Conservation (phyloP, 1,140 invertebrate genomes). For the Hypothenemus hampei region DNA sequence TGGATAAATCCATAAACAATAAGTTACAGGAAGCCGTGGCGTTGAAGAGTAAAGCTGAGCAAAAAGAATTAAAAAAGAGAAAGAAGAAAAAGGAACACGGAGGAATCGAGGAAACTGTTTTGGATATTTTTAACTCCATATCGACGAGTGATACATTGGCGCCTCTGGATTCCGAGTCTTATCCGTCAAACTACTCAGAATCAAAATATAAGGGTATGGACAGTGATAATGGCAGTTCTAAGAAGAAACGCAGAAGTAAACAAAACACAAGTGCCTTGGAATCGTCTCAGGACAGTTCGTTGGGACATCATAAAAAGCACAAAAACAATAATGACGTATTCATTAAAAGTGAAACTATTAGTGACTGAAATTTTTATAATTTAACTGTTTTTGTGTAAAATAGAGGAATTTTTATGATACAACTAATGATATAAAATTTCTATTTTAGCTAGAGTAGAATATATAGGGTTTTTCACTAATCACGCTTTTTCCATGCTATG, state of each 20-base stretch:
- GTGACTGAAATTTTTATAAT: no score
- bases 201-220: neutral
- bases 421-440: no score
- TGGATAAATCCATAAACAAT: conserved; percentile 22
- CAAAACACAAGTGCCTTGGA: neutral
- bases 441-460: no score
- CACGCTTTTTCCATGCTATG: neutral
- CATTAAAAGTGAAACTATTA: no score
- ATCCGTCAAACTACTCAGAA: neutral
- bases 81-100: neutral
- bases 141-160: neutral
- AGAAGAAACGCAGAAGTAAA: neutral
- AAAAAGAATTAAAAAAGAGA: conserved; percentile 12
- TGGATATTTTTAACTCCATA: conserved; percentile 11
- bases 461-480: neutral
- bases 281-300: neutral
- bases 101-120: conserved; percentile 2
- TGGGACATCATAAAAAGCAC: neutral
- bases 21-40: conserved; percentile 24
- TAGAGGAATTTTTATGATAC: no score
- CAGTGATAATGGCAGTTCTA: neutral
- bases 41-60: conserved; percentile 11
- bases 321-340: neutral
- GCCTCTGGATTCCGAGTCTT: no score
- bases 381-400: no score